Evolutionary conservation across 2,888 invertebrate genomes (phyloP).

Genomic region (Schizotus pectinicornis): DNA sequence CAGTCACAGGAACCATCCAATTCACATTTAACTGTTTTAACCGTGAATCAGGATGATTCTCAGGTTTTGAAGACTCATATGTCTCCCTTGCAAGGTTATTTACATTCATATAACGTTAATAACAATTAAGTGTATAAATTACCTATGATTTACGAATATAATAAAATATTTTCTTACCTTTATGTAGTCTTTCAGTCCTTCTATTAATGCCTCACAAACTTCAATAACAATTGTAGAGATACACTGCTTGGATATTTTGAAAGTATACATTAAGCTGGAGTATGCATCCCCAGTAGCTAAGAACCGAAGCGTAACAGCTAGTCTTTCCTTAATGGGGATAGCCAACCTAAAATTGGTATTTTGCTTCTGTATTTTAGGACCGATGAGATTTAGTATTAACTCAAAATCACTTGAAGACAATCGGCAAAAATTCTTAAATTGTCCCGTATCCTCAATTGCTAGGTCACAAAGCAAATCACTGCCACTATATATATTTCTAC

Average conservation of each 20-base stretch:
- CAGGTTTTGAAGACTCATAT: slow-evolving; percentile 1
- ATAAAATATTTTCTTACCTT: too few species aligned
- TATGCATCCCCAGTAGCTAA: slow-evolving; percentile 2
- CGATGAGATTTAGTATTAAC: too few species aligned
- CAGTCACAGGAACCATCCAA: slow-evolving; percentile 3
- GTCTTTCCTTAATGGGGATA: slow-evolving; percentile 2
- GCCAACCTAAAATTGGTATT: not conserved
- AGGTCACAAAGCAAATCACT: not conserved
- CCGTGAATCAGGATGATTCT: not conserved
- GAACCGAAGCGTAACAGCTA: slow-evolving; percentile 1
- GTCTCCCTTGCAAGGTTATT: slow-evolving; percentile 2
- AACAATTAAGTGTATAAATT: slow-evolving; percentile 2
- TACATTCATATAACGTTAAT: too few species aligned
- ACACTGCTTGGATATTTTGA: too few species aligned
- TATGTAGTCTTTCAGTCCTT: too few species aligned
- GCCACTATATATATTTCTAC: not conserved
- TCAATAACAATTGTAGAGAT: too few species aligned
- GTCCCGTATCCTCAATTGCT: too few species aligned
- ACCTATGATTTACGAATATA: too few species aligned
- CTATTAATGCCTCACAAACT: slow-evolving; percentile 6
- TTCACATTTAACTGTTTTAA: too few species aligned
- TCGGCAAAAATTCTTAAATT: too few species aligned
- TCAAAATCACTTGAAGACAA: too few species aligned
- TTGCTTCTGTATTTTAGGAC: too few species aligned
- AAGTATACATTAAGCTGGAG: not conserved